Base-by-base conservation (phyloP, 2,797 vertebrate species). In the Podargus strigoides region DNA sequence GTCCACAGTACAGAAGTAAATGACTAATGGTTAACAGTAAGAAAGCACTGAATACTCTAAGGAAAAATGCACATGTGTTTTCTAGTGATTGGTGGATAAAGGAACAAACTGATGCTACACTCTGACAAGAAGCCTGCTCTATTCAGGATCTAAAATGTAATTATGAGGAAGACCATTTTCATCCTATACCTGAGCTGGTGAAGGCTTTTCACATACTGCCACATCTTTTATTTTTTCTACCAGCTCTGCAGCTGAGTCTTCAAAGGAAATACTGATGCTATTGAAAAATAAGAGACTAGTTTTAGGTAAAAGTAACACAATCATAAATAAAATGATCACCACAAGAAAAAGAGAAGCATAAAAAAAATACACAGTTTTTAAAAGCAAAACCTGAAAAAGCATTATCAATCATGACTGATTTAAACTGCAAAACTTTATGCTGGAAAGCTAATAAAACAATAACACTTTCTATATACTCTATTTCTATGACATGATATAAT, bases 131-230 rank as follows among this genome's bases (percentile, higher is more conserved):
- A 42, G 34, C 24, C 78, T 81, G 10, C 19, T 41, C 37, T 75
- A 3, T 44, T 81, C 36, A 19, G 23, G 15, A 12, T 66, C 44
- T 72, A 69, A 85, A 89, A 94, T 21, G 19, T 23, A 87, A 64
- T n/a, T 37, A 42, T 6, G 12, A 72, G 34, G 34, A 91, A 87
- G 42, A 87, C 7, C 2, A 58, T 73, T 80, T 41, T 47, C 64
- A 91, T 81, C 94, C 50, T 44, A 2, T 96, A 98, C 97, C 97
- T 8, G 10, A 92, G 11, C 4, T 69, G 36, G 23, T 42, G 78
- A 59, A 80, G n/a, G 22, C 22, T 52, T 79, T 83, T 18, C 47
- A 41, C 6, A 7, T 39, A 79, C 4, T n/a, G 12, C 8, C 79
- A 82, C 3, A 17, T 46, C 26, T 50, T 20, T 22, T 7, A 11